Conservation (phyloP, 30 jellyfish, hydroid and myxozoan genomes). For the Aurelia sp. region DNA sequence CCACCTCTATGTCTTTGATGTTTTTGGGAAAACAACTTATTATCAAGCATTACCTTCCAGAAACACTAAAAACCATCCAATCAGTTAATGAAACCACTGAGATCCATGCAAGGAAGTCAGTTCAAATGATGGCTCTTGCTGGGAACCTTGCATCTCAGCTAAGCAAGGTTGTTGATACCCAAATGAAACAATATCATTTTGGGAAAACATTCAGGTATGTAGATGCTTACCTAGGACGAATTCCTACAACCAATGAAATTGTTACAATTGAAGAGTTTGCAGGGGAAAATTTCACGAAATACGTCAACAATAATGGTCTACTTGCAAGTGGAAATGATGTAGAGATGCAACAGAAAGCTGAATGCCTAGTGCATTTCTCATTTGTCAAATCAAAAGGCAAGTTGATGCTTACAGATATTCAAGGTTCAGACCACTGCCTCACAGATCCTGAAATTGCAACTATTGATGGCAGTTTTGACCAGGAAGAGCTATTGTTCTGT, state of each 20-base stretch:
- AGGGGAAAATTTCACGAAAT: constrained; percentile 7
- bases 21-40: neutral
- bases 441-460: constrained; percentile 37
- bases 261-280: constrained; percentile 57
- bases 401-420: constrained; percentile 21
- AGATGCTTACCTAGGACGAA: constrained; percentile 3
- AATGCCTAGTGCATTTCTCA: constrained; percentile 37
- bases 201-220: constrained; percentile 8
- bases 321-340: neutral
- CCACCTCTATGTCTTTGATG: constrained; percentile 4
- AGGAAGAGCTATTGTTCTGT: constrained; percentile 29
- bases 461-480: constrained; percentile 33
- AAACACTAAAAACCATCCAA: constrained; percentile 8
- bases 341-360: constrained; percentile 35
- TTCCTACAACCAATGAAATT: neutral
- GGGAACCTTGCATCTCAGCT: constrained; percentile 39
- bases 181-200: neutral
- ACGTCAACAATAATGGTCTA: constrained; percentile 25
- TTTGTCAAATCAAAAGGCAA: constrained; percentile 5
- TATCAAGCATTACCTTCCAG: constrained; percentile 30
- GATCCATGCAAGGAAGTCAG: constrained; percentile 33
- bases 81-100: constrained; percentile 35
- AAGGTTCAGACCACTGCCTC: constrained; percentile 32
- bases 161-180: neutral
- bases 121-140: constrained; percentile 58